Conservation (phyloP, 2,888 invertebrate species). For the Octodonta nipae region DNA sequence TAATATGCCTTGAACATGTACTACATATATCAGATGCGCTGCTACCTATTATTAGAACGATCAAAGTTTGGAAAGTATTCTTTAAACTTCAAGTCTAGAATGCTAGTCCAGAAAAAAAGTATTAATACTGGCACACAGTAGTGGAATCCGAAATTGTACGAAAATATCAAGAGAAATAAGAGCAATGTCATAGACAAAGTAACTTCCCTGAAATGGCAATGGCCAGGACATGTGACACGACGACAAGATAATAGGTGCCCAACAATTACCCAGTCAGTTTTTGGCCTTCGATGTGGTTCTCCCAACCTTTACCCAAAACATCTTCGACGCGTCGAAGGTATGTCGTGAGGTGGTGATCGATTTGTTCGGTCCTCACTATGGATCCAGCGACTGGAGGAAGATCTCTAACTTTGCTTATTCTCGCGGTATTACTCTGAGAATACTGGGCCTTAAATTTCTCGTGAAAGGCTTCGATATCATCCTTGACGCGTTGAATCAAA, state of each 20-base stretch:
- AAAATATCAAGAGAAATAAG: no score
- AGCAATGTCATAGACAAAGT: no score
- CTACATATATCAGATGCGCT: no score
- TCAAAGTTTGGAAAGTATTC: no score
- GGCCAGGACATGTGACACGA: no score
- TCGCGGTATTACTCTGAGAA: conserved; percentile 84
- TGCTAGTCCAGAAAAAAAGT: no score
- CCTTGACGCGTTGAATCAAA: conserved; percentile 95
- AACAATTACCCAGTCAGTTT: conserved; percentile 90
- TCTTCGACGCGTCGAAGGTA: conserved; percentile 95
- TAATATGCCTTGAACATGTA: no score
- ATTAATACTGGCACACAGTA: no score
- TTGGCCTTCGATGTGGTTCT: conserved; percentile 96
- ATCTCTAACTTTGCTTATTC: conserved; percentile 82
- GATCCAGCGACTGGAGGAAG: conserved; percentile 94
- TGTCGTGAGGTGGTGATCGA: conserved; percentile 91
- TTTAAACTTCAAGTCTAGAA: no score
- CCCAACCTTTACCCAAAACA: conserved; percentile 97
- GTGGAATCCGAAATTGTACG: conserved; percentile 84
- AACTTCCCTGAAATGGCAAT: no score
- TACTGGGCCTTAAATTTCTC: conserved; percentile 98
- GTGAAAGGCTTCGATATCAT: conserved; percentile 94
- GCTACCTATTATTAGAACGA: no score
- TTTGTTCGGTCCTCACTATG: conserved; percentile 98
- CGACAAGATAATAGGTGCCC: no score